These are phyloP conservation scores for Pimephales promelas DNA, from an alignment of 2,113 vertebrate species.

Conservation along the genomic window DNA sequence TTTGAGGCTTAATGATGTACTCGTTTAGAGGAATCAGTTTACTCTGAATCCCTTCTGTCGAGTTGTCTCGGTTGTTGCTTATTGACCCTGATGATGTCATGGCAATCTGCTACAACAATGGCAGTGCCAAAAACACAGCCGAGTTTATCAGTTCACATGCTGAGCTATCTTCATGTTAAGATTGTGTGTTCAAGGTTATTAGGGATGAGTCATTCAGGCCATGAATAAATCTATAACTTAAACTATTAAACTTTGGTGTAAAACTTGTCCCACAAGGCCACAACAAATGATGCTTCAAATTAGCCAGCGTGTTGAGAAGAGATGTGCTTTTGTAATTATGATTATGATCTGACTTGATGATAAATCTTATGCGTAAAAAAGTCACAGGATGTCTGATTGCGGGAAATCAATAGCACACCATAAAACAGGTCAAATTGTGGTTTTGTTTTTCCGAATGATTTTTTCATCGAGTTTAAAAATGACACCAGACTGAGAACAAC, in stretches of 20 bases:
- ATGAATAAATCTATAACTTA: neutral
- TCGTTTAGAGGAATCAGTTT: neutral
- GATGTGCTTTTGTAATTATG: neutral
- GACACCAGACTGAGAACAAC: neutral
- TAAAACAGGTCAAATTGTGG: constrained; percentile 19
- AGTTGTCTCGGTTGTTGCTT: neutral
- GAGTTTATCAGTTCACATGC: neutral
- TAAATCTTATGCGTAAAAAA: neutral
- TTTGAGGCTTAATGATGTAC: neutral
- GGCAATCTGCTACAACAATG: neutral
- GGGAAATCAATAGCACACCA: constrained; percentile 12
- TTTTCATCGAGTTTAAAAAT: neutral
- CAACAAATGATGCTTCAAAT: neutral
- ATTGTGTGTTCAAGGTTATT: neutral
- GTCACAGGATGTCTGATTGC: neutral
- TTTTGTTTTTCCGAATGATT: constrained; percentile 13
- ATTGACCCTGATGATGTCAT: constrained; percentile 14
- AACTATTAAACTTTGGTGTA: neutral
- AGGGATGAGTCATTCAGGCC: neutral
- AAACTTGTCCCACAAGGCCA: neutral
- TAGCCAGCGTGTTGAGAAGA: neutral
- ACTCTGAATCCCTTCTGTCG: constrained; percentile 9
- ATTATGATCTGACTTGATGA: no score
- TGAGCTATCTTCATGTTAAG: neutral
- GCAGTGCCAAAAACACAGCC: neutral